phyloP scores from a whole-genome alignment of 2,113 vertebrate species.

The Lophura nycthemera region DNA sequence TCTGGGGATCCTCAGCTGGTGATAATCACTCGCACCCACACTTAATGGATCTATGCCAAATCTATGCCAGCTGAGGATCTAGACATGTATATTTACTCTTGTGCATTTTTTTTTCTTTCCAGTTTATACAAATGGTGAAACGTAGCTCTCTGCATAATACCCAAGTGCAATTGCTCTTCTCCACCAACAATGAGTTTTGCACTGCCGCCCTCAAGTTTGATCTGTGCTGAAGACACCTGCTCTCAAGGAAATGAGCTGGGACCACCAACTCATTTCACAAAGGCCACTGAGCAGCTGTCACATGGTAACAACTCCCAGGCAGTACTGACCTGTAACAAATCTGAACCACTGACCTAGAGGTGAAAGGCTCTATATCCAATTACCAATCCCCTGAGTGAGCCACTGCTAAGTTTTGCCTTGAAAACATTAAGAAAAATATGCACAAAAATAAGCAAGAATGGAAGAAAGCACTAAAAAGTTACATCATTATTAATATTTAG shows the following conservation, averaged over 20 bases:
- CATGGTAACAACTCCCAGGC: slow-evolving; percentile 56
- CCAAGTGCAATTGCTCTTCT: neutral
- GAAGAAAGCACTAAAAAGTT: neutral
- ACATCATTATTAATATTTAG: neutral
- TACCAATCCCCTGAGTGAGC: slow-evolving; percentile 38
- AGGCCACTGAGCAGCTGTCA: slow-evolving; percentile 62
- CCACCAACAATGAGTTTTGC: neutral
- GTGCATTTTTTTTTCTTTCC: neutral
- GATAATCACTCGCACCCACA: slow-evolving; percentile 3
- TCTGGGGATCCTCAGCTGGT: slow-evolving; percentile 16
- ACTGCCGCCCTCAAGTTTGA: slow-evolving; percentile 26
- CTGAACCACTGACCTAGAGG: slow-evolving; percentile 65
- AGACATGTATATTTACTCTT: neutral
- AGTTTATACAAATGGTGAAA: neutral
- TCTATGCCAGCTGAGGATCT: slow-evolving; percentile 20
- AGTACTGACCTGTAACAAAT: slow-evolving; percentile 68
- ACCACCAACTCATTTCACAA: slow-evolving; percentile 50
- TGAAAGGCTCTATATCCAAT: slow-evolving; percentile 70
- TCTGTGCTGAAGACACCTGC: slow-evolving; percentile 57
- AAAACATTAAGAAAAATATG: neutral
- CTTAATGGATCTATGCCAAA: slow-evolving; percentile 19
- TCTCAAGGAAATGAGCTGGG: slow-evolving; percentile 55
- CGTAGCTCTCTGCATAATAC: neutral
- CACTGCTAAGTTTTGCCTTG: neutral
- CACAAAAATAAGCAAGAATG: neutral